Conservation (phyloP, 2,888 invertebrate genomes). For the Temnothorax unifasciatus region DNA sequence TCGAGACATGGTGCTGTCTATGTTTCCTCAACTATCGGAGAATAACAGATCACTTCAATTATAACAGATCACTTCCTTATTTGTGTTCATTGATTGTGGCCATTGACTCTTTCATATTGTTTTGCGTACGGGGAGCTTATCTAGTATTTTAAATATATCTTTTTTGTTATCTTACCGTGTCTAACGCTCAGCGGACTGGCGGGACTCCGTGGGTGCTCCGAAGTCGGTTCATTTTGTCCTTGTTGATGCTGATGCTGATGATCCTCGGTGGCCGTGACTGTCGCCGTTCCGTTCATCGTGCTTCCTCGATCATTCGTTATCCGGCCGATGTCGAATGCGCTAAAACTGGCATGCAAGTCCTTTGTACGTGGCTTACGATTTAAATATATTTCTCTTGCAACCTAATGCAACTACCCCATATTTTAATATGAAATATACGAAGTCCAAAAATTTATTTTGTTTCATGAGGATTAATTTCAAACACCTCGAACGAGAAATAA, state of each 20-base stretch:
- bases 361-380: neutral
- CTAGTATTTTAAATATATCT: neutral
- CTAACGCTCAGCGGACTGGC: constrained; percentile 84
- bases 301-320: constrained; percentile 47
- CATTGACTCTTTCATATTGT: no score
- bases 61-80: no score
- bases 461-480: neutral
- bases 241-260: constrained; percentile 81
- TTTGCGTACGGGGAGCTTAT: neutral
- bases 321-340: constrained; percentile 1
- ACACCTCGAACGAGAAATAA: neutral
- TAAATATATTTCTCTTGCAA: neutral
- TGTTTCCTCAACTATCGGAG: neutral
- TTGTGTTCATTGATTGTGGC: neutral
- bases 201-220: constrained; percentile 84
- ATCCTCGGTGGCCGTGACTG: constrained; percentile 81
- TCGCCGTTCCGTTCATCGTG: constrained; percentile 83
- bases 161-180: constrained; percentile 80
- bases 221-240: constrained; percentile 81
- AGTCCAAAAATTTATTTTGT: neutral
- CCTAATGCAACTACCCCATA: neutral
- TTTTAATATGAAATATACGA: neutral
- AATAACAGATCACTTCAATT: neutral
- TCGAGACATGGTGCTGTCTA: no score
- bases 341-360: neutral